Base-by-base conservation (phyloP, 2,797 vertebrate genomes). In the Phrynocephalus forsythii region DNA sequence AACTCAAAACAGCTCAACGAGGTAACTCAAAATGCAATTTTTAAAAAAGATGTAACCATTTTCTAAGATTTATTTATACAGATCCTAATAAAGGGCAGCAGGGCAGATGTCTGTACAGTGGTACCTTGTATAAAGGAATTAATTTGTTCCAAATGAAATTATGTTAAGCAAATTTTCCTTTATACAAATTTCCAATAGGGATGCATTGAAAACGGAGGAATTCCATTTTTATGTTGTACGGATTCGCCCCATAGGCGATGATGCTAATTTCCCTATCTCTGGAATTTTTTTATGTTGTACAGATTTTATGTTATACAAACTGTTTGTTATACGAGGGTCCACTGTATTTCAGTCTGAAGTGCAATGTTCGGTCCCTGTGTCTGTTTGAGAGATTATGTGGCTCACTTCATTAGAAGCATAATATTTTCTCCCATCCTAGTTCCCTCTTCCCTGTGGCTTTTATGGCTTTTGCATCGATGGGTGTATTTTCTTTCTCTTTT, bases 321-420 rank as follows among this genome's bases (percentile, higher is more conserved):
- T 44, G 38, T 44, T 44, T 44, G 38, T 44, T 44, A 44, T 44
- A 44, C 38, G 1, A 44, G 38, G 38, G 38, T 44, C 38, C 3
- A 5, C 38, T 44, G 38, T 91, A 89, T 90, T 1, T 30, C 66
- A 80, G 48, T n/a, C 73, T 88, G 28, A 83, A 88, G 83, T 88
- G 83, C 77, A 90, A 87, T 91, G 86, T 82, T 71, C 4, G 5
- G 60, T 88, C 50, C 84, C 77, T 26, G 5, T 33, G 5, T 75
- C 56, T 2, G 5, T 90, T 88, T 92, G 87, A 93, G 85, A 93
- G 89, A 94, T 91, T 92, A 89, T 44, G 38, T 24, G 63, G 85
- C 69, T 60, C 86, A 93, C 92, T 93, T 93, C 87, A 89, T 93
- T 95, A 87, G 73, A 89, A 93, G 76, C 90, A 73, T 86, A 20